Percentiles rank a stretch among this genome's conserved stretches.
phyloP scores from a whole-genome alignment of 2,888 invertebrate genomes.

The Zygaena filipendulae region DNA sequence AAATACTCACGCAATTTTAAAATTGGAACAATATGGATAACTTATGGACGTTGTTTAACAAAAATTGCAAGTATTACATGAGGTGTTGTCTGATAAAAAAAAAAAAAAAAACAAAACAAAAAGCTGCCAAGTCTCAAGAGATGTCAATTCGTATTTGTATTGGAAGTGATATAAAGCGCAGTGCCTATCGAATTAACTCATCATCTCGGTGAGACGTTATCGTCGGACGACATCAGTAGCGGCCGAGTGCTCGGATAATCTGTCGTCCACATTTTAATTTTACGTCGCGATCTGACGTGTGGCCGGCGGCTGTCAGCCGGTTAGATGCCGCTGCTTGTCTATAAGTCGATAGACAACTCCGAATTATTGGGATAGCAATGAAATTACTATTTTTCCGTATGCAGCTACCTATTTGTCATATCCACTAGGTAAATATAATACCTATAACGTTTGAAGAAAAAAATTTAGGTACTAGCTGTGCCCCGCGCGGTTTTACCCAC shows the following conservation, averaged over 20 bases:
- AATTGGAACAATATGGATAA: constrained; percentile 1
- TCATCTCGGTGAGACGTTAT: constrained; percentile 44
- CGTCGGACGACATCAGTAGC: constrained; percentile 44
- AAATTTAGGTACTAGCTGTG: too few species aligned
- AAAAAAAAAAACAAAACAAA: too few species aligned
- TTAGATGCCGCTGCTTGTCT: constrained; percentile 7
- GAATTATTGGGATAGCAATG: not conserved
- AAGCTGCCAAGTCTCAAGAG: too few species aligned
- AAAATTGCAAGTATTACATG: constrained; percentile 2
- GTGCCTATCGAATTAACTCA: constrained; percentile 51
- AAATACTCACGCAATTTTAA: too few species aligned
- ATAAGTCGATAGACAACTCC: not conserved
- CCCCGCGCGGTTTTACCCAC: too few species aligned
- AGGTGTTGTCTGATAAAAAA: too few species aligned
- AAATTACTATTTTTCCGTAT: constrained; percentile 12
- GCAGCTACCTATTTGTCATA: too few species aligned
- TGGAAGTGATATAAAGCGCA: constrained; percentile 33
- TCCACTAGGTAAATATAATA: too few species aligned
- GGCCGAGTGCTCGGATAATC: constrained; percentile 17
- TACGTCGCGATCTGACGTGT: constrained; percentile 26
- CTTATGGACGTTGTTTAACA: constrained; percentile 1
- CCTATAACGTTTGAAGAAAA: too few species aligned
- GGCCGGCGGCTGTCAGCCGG: constrained; percentile 22
- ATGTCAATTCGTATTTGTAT: constrained; percentile 37
- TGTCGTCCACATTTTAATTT: constrained; percentile 35